A percentile compares a stretch with the other conserved stretches of the same genome.
These are phyloP conservation scores for Coluber constrictor DNA, from an alignment of 2,797 vertebrate genomes.

Conservation along the genomic window DNA sequence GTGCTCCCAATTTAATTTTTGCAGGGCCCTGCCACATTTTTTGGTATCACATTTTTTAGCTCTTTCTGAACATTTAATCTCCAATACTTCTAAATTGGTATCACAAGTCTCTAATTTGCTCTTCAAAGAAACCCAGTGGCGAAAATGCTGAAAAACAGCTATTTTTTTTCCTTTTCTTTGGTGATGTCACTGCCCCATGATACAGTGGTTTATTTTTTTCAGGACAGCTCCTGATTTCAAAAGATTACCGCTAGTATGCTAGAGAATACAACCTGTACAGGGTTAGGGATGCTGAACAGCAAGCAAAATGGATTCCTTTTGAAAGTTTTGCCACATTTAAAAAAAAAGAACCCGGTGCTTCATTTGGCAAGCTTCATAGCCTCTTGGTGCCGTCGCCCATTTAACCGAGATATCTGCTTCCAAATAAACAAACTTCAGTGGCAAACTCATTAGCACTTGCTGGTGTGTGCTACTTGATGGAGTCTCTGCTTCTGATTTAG, in stretches of 20 bases:
- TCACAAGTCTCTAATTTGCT: background rate
- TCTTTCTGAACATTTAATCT: background rate
- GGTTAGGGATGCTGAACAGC: background rate
- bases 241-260: background rate
- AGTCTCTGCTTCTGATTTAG: constrained; percentile 64
- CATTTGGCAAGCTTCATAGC: background rate
- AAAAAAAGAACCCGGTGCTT: background rate
- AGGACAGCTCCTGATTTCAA: background rate
- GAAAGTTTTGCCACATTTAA: background rate
- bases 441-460: constrained; percentile 63
- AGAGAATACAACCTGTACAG: background rate
- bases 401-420: constrained; percentile 22
- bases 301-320: background rate
- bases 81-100: background rate
- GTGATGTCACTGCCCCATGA: background rate
- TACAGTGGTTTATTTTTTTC: background rate
- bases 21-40: background rate
- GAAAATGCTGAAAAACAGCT: background rate
- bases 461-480: constrained; percentile 62
- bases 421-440: constrained; percentile 50
- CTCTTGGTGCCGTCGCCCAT: background rate
- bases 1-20: background rate
- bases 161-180: background rate
- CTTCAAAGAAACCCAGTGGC: background rate
- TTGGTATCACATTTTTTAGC: background rate